Conservation (phyloP, 2,797 vertebrate genomes). For the Microctenopoma steveboyesi region DNA sequence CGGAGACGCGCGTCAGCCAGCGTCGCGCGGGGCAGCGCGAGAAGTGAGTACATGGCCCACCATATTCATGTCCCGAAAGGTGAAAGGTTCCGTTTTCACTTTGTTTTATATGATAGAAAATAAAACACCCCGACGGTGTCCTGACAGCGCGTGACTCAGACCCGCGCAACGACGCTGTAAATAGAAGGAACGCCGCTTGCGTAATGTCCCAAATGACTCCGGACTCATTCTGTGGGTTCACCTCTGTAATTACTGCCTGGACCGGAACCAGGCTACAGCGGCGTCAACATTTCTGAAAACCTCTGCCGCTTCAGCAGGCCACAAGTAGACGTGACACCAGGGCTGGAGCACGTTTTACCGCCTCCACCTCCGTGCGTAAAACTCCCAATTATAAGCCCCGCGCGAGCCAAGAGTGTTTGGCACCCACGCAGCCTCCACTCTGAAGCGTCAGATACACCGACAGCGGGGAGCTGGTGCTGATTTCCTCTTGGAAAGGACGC, state of each 20-base stretch:
- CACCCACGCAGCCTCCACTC: conserved; percentile 4
- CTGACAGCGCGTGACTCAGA: no score
- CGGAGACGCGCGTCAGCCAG: conserved; percentile 77
- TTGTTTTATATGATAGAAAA: neutral
- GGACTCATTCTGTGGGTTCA: conserved; percentile 7
- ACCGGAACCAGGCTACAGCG: neutral
- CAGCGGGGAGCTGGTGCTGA: neutral
- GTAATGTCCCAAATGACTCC: neutral
- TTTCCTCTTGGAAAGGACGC: neutral
- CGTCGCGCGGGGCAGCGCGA: conserved; percentile 69
- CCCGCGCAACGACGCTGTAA: no score
- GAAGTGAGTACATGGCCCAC: conserved; percentile 80
- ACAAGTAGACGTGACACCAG: conserved; percentile 4
- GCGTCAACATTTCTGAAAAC: neutral
- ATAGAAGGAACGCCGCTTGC: neutral
- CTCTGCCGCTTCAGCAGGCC: neutral
- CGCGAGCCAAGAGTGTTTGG: conserved; percentile 8
- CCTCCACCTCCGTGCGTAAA: conserved; percentile 25
- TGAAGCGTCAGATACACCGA: conserved; percentile 4
- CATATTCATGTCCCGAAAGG: no score
- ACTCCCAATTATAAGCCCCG: conserved; percentile 8
- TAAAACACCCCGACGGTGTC: no score
- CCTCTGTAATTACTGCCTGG: neutral
- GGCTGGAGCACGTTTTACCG: neutral
- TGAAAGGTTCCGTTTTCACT: neutral